Evolutionary conservation across 2,888 invertebrate genomes (phyloP), one percentile per base, ranked within the genome.

Genomic region (Bedellia somnulentella): DNA sequence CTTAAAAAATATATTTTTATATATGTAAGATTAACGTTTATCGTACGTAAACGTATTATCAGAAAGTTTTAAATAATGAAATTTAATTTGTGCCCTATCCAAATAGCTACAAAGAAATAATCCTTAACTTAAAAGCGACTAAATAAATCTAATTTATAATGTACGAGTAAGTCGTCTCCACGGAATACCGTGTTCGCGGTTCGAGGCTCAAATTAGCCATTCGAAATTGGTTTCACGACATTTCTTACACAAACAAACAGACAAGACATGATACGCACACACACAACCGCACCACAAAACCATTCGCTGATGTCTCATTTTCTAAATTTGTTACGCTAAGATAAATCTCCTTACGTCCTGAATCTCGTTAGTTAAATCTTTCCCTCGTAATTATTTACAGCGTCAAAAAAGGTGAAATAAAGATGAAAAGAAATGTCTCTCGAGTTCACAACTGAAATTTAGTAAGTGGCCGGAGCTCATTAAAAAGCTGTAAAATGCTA

Each of bases 271-370:
- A 39, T 41, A 39, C 42, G 40, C 39, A 47, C 45, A 25, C 49
- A 47, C 46, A 51, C 50, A 46, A 15, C 25, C 4, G 4, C n/a
- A 8, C 28, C 33, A 24, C 27, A 42, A 45, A 48, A 52, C 46
- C 42, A 47, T 40, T 45, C 49, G 56, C 47, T 67, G 70, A 70
- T 68, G 71, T 68, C 71, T 71, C 71, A 71, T 61, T 71, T 68
- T 71, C 71, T 70, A 73, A 70, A 71, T 73, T 61, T 56, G 67
- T 64, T 66, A 56, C 60, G 63, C 64, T 64, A 63, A 66, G 67
- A 73, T 71, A 73, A 70, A 73, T 73, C 66, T 63, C 52, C 49
- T 41, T 53, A 54, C 61, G 61, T 59, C 62, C 52, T 54, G 49
- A 48, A 48, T 57, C 68, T 70, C 66, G 70, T 70, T 71, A 67